Percentiles rank a stretch among this genome's conserved stretches.
Evolutionary conservation across 2,113 vertebrate species (phyloP).

Genomic region (Pseudorasbora parva): DNA sequence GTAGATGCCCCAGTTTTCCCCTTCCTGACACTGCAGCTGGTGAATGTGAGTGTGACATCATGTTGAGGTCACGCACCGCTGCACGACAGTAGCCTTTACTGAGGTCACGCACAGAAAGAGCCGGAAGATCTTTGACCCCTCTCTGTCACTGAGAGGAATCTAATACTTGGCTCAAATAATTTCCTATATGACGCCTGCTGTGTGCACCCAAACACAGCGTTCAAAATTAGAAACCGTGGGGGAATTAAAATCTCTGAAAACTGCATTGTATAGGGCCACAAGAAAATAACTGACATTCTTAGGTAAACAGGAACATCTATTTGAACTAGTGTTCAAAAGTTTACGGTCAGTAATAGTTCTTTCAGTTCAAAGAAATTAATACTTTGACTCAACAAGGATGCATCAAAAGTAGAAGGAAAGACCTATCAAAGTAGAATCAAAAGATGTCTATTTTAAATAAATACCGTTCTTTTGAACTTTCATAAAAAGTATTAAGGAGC

Average conservation of each 20-base stretch:
- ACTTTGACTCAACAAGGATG: neutral
- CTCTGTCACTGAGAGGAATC: constrained; percentile 71
- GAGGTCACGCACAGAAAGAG: constrained; percentile 64
- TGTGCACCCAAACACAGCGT: constrained; percentile 41
- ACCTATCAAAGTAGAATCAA: too few relatives aligned
- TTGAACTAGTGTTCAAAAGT: neutral
- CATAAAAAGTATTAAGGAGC: too few relatives aligned
- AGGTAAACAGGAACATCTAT: neutral
- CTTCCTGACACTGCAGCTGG: constrained; percentile 55
- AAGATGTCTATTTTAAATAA: neutral
- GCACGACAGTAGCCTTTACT: constrained; percentile 41
- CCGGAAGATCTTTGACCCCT: constrained; percentile 71
- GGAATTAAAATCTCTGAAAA: neutral
- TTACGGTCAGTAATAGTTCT: neutral
- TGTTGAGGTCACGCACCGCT: constrained; percentile 23
- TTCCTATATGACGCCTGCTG: constrained; percentile 40
- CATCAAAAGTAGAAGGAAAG: neutral
- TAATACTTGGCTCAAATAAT: constrained; percentile 49
- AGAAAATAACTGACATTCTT: neutral
- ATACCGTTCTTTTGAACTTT: neutral
- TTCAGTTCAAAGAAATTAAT: neutral
- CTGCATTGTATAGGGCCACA: neutral
- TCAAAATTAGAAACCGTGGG: constrained; percentile 2
- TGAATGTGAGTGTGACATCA: constrained; percentile 50
- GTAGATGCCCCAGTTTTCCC: neutral